Evolutionary conservation across 1,140 invertebrate genomes (phyloP).

Genomic region (Drosophila yakuba): DNA sequence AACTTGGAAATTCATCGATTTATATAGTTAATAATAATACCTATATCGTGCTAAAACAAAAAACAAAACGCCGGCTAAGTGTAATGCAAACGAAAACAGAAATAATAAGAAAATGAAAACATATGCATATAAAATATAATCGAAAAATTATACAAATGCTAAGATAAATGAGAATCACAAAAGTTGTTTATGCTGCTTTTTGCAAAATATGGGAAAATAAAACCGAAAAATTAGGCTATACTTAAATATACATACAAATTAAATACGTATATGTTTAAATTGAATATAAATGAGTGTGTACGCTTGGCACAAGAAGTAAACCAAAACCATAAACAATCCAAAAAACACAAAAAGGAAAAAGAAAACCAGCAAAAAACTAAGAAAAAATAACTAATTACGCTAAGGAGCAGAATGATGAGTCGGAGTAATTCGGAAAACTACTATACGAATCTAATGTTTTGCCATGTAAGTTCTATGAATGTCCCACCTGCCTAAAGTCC

Average conservation of each 20-base stretch:
- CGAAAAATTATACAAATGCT: slow-evolving; percentile 33
- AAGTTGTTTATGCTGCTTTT: slow-evolving; percentile 66
- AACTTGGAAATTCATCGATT: slow-evolving; percentile 42
- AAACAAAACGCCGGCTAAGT: slow-evolving; percentile 43
- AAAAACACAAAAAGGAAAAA: slow-evolving; percentile 4
- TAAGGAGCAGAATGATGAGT: slow-evolving; percentile 14
- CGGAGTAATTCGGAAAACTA: slow-evolving; percentile 21
- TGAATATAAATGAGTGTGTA: slow-evolving; percentile 34
- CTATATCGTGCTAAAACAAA: slow-evolving; percentile 19
- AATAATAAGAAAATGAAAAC: neutral
- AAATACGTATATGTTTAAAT: slow-evolving; percentile 29
- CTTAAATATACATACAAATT: slow-evolving; percentile 39
- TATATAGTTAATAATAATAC: slow-evolving; percentile 50
- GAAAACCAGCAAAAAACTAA: slow-evolving; percentile 8
- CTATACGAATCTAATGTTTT: slow-evolving; percentile 43
- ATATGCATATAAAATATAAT: slow-evolving; percentile 29
- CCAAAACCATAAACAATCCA: slow-evolving; percentile 31
- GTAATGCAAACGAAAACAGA: slow-evolving; percentile 27
- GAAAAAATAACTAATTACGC: slow-evolving; percentile 27
- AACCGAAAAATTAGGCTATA: slow-evolving; percentile 35
- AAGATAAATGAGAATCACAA: slow-evolving; percentile 36
- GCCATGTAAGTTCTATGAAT: slow-evolving; percentile 74
- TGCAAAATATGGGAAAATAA: slow-evolving; percentile 24
- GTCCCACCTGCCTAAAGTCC: slow-evolving; percentile 71
- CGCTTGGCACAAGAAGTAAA: slow-evolving; percentile 42